A percentile compares a stretch with the other conserved stretches of the same genome.
These are phyloP conservation scores for Drosophila trichaetosa DNA, from an alignment of 2,888 invertebrate genomes.

Conservation along the genomic window DNA sequence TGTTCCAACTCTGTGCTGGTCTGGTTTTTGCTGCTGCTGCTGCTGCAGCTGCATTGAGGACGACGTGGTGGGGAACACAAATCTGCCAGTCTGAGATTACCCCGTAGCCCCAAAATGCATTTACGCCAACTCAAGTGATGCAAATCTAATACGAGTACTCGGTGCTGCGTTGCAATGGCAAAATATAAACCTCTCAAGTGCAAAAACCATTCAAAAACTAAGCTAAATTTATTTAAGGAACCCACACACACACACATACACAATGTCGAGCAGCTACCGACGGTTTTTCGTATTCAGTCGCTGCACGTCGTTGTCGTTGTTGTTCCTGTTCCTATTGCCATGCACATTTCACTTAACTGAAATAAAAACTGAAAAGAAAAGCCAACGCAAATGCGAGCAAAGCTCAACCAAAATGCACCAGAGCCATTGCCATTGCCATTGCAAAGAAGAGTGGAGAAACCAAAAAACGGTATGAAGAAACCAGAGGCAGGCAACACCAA, in stretches of 20 bases:
- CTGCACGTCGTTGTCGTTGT: slow-evolving; percentile 12
- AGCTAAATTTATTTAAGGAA: slow-evolving; percentile 79
- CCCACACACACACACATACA: slow-evolving; percentile 45
- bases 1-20: slow-evolving; percentile 3
- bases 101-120: slow-evolving; percentile 74
- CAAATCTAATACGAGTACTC: slow-evolving; percentile 71
- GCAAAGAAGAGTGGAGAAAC: slow-evolving; percentile 10
- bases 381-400: slow-evolving; percentile 79
- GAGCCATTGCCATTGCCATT: slow-evolving; percentile 43
- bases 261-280: slow-evolving; percentile 27
- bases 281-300: slow-evolving; percentile 7
- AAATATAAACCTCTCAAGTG: slow-evolving; percentile 78
- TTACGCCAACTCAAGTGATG: slow-evolving; percentile 79
- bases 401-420: slow-evolving; percentile 70
- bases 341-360: slow-evolving; percentile 77
- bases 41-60: slow-evolving; percentile 5
- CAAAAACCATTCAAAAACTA: slow-evolving; percentile 80
- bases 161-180: slow-evolving; percentile 55
- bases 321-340: slow-evolving; percentile 43
- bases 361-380: slow-evolving; percentile 79
- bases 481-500: slow-evolving; percentile 44
- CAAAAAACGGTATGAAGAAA: slow-evolving; percentile 27
- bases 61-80: slow-evolving; percentile 45
- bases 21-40: not conserved
- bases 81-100: slow-evolving; percentile 75